These are phyloP conservation scores for Drosophila ambigua DNA, from an alignment of 1,140 invertebrate genomes.

Conservation along the genomic window DNA sequence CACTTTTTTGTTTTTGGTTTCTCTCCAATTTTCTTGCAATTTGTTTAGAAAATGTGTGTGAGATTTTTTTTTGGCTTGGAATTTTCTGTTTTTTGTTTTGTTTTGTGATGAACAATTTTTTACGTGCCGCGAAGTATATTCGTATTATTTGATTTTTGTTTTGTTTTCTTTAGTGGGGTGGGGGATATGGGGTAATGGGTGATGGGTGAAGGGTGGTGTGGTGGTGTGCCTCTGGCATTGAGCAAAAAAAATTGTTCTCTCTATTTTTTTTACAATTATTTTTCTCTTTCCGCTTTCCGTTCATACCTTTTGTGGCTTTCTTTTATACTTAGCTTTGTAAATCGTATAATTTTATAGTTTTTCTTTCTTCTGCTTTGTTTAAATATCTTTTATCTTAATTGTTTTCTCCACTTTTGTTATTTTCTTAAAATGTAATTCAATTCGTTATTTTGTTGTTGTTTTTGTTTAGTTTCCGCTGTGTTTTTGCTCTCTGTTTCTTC, in stretches of 20 bases:
- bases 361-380: constrained; percentile 19
- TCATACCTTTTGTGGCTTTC: not conserved
- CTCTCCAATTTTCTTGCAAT: constrained; percentile 54
- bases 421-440: constrained; percentile 71
- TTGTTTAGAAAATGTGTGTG: constrained; percentile 62
- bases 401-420: constrained; percentile 26
- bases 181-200: not conserved
- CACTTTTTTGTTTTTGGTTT: constrained; percentile 45
- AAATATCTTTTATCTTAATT: constrained; percentile 32
- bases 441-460: constrained; percentile 14
- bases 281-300: constrained; percentile 6
- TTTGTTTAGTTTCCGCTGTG: constrained; percentile 20
- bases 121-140: constrained; percentile 65
- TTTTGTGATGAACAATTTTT: constrained; percentile 54
- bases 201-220: not conserved
- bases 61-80: constrained; percentile 20
- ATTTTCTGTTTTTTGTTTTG: constrained; percentile 18
- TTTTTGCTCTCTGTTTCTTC: constrained; percentile 13
- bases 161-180: constrained; percentile 18
- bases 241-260: constrained; percentile 53
- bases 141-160: constrained; percentile 7
- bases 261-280: constrained; percentile 56
- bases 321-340: constrained; percentile 53
- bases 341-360: constrained; percentile 69
- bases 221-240: constrained; percentile 39